A percentile compares a stretch with the other conserved stretches of the same genome.
Conservation (phyloP, 2,888 invertebrate genomes). For the Melinopterus prodromus region DNA sequence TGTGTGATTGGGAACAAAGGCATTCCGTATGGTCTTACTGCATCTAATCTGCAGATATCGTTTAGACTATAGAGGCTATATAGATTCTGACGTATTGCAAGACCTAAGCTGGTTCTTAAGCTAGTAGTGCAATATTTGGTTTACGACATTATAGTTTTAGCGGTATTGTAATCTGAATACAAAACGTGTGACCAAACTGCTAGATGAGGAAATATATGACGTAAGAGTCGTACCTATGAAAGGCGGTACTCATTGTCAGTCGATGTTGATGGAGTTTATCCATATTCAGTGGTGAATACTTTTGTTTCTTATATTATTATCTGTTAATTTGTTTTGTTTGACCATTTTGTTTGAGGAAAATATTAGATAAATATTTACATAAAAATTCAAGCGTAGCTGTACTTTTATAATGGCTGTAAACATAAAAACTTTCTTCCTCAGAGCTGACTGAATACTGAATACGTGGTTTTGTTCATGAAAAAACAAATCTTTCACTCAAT, state of each 20-base stretch:
- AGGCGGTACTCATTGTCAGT: background rate
- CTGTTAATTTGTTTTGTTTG: too few species aligned
- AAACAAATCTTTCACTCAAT: too few species aligned
- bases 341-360: too few species aligned
- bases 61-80: background rate
- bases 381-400: too few species aligned
- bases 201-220: background rate
- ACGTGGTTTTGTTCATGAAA: too few species aligned
- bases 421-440: too few species aligned
- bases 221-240: background rate
- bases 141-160: background rate
- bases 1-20: background rate
- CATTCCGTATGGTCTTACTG: constrained; percentile 4
- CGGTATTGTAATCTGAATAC: background rate
- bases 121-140: background rate
- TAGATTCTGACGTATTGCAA: background rate
- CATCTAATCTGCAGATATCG: constrained; percentile 4
- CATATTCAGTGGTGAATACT: background rate
- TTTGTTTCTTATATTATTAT: background rate
- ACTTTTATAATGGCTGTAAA: too few species aligned
- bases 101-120: background rate
- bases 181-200: background rate
- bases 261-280: background rate
- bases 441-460: too few species aligned
- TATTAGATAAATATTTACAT: too few species aligned